Evolutionary conservation across 1,140 invertebrate species (phyloP), one percentile per base, ranked within the genome.

Genomic region (Asbolus verrucosus): DNA sequence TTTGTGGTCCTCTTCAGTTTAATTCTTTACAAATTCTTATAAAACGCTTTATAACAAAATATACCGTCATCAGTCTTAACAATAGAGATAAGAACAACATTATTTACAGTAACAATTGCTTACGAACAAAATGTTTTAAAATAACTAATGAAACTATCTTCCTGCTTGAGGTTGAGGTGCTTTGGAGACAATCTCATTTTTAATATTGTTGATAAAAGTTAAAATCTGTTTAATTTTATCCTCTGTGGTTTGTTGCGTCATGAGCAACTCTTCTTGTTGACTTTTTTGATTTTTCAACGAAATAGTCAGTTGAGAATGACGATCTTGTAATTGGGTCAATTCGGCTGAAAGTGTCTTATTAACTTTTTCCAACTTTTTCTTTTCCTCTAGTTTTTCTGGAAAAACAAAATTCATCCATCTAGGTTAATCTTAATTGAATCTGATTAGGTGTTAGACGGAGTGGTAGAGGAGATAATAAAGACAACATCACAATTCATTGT

Each of bases 351-450:
- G 69, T 24, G 66, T 67, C 50, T 74, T 69, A 50, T 78, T 79
- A 69, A 77, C 73, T 46, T 81, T 78, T 70, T 75, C 70, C 50
- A 83, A 76, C 21, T 75, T 70, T 71, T 78, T 72, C 65, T 80
- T 80, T 69, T 79, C 69, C 27, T 76, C 62, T 11, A 82, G 43
- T 72, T 80, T 82, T 75, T 82, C 78, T 79, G 76, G 60, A 76
- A 78, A 72, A 67, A 76, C 21, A 54, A 54, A 54, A 54, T 27
- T 54, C 21, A 24, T 27, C 46, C 46, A 54, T 54, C 46, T 19
- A 54, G 21, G 19, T 21, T 11, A 54, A 43, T 43, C 33, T 36
- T 6, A 54, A 54, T 0, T 4, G 9, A 54, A 54, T 54, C 21
- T 54, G 19, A n/a, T 27, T 27, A 8, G 24, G n/a, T 36, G 2